phyloP scores from a whole-genome alignment of 2,797 vertebrate species.

The Scarus forsteni region DNA sequence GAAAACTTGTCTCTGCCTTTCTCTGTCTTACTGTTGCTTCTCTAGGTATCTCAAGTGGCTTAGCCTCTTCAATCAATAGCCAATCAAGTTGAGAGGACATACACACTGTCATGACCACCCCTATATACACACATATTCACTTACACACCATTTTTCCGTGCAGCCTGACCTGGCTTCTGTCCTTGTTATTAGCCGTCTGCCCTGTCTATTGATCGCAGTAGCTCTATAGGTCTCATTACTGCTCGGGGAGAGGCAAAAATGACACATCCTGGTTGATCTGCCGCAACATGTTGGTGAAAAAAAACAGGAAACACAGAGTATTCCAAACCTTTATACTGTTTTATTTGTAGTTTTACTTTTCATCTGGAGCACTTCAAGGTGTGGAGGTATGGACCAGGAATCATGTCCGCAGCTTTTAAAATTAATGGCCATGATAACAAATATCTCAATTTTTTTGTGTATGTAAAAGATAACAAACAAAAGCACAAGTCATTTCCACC shows the following conservation, averaged over 20 bases:
- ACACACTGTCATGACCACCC: neutral
- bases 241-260: neutral
- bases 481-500: no score
- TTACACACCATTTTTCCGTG: constrained; percentile 2
- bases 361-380: neutral
- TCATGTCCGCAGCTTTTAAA: no score
- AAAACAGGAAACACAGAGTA: no score
- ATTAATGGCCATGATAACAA: no score
- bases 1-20: neutral
- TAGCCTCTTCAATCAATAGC: constrained; percentile 42
- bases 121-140: neutral
- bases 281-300: neutral
- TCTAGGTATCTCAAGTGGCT: constrained; percentile 5
- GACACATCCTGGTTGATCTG: neutral
- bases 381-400: no score
- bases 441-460: no score
- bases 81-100: constrained; percentile 11
- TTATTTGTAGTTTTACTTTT: neutral
- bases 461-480: no score
- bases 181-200: constrained; percentile 16
- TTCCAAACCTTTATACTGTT: neutral
- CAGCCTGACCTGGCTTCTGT: constrained; percentile 12
- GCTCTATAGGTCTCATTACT: constrained; percentile 19
- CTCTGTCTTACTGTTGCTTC: constrained; percentile 1
- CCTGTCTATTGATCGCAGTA: constrained; percentile 7